Conservation (phyloP, 2,797 vertebrate species). For the Ctenochaetus hawaiiensis region DNA sequence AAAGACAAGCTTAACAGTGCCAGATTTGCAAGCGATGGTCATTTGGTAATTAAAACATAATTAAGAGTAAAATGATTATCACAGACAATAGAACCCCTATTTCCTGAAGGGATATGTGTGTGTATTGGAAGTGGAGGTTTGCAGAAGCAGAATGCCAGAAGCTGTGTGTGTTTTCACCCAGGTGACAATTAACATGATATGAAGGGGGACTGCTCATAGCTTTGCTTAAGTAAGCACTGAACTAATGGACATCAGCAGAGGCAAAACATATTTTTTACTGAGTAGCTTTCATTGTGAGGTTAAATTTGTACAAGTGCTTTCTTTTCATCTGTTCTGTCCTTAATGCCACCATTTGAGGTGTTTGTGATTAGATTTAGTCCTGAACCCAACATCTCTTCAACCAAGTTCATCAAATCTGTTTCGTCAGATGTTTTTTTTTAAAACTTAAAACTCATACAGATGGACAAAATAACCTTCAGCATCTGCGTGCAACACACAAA, state of each 20-base stretch:
- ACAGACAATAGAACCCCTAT: slow-evolving; percentile 7
- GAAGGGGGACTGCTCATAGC: slow-evolving; percentile 21
- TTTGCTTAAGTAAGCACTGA: slow-evolving; percentile 11
- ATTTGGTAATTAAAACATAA: slow-evolving; percentile 11
- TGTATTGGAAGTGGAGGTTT: neutral
- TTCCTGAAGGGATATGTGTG: neutral
- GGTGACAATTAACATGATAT: slow-evolving; percentile 37
- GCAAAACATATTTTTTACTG: slow-evolving; percentile 28
- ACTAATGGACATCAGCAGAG: slow-evolving; percentile 35
- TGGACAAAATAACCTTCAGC: no score
- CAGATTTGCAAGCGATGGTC: neutral
- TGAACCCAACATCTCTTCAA: no score
- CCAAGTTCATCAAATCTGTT: no score
- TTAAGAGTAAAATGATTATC: neutral
- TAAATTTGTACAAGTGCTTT: slow-evolving; percentile 9
- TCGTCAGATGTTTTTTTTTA: no score
- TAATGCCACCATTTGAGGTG: neutral
- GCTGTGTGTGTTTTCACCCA: slow-evolving; percentile 20
- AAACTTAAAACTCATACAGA: no score
- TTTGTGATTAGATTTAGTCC: no score
- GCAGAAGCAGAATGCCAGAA: neutral
- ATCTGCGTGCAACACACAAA: no score
- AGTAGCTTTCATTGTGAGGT: slow-evolving; percentile 5
- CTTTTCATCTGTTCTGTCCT: neutral
- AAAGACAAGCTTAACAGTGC: neutral